Base-by-base conservation (phyloP, 2,113 vertebrate genomes). In the Oceanites oceanicus region DNA sequence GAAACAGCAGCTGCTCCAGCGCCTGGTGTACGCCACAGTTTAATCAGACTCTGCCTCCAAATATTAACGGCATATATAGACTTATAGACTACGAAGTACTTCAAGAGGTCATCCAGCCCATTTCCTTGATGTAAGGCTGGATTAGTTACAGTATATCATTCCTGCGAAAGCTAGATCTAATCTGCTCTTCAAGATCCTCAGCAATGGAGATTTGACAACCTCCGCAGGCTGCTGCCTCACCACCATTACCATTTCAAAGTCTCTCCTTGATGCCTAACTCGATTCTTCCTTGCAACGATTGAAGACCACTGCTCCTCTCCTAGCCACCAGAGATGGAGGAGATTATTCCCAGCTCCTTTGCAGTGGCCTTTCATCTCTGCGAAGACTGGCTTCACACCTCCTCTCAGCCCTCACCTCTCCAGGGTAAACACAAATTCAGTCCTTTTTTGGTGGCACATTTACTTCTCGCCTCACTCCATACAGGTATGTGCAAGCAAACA, bases 241-340 rank as follows among this genome's bases (percentile, higher is more conserved):
- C 84, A 52, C 87, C 84, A 81, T 96, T 93, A 94, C 62, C 93
- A 95, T 94, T 96, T 94, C 93, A 94, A 96, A 96, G 91, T 85
- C 70, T 47, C 74, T 87, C 70, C 90, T 63, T 87, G 79, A 88
- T 0, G 2, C 81, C 56, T 87, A 87, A 78, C 94, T 91, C 4
- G 4, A 83, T 95, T 92, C 79, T 76, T 95, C 71, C 71, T 86
- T 17, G 9, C 7, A 2, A 79, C 21, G 1, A 94, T n/a, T 91
- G 88, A 94, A 93, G 94, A 94, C 86, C 68, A 8, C 34, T 22
- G 89, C 86, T 80, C 50, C 79, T 84, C 47, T 83, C 38, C 15
- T 12, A 86, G 49, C 67, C 82, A 90, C 67, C 59, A 70, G 91
- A 77, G 86, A 86, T 11, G 44, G 29, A 77, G 68, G n/a, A 88